Percentiles rank a stretch among this genome's conserved stretches.
These are phyloP conservation scores for Leuciscus idus DNA, from an alignment of 2,113 vertebrate species.

Conservation along the genomic window DNA sequence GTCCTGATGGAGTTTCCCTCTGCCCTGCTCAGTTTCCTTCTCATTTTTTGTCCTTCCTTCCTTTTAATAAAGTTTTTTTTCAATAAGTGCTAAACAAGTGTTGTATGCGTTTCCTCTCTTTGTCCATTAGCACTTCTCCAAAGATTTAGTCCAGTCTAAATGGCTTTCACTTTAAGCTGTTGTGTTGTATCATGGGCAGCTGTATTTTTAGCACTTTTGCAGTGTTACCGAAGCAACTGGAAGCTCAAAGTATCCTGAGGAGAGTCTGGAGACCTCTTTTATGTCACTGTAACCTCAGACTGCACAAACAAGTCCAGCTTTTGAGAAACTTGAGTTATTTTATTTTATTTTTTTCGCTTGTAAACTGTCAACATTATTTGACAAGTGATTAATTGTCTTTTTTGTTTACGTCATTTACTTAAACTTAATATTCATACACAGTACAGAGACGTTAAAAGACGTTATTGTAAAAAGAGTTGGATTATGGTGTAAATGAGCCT, in stretches of 20 bases:
- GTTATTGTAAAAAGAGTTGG: background rate
- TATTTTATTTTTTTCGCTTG: background rate
- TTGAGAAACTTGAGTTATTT: background rate
- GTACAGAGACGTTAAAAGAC: background rate
- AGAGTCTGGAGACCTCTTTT: background rate
- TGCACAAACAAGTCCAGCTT: background rate
- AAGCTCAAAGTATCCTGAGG: background rate
- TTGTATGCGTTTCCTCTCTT: background rate
- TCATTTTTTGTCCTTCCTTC: background rate
- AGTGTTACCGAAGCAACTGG: background rate
- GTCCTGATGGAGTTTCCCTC: background rate
- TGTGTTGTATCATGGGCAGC: constrained; percentile 35
- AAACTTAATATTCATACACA: background rate
- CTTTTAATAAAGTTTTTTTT: background rate
- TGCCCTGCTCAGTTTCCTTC: background rate
- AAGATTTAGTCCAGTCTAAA: constrained; percentile 40
- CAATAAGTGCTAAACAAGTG: background rate
- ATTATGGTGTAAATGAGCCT: background rate
- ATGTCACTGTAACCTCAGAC: background rate
- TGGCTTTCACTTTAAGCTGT: constrained; percentile 37
- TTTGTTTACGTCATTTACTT: background rate
- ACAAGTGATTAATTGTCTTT: background rate
- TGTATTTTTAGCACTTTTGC: constrained; percentile 12
- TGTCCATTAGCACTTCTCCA: constrained; percentile 34
- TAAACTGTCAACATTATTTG: background rate